These are phyloP conservation scores for Conops quadrifasciatus DNA, from an alignment of 2,888 invertebrate species.

Conservation along the genomic window DNA sequence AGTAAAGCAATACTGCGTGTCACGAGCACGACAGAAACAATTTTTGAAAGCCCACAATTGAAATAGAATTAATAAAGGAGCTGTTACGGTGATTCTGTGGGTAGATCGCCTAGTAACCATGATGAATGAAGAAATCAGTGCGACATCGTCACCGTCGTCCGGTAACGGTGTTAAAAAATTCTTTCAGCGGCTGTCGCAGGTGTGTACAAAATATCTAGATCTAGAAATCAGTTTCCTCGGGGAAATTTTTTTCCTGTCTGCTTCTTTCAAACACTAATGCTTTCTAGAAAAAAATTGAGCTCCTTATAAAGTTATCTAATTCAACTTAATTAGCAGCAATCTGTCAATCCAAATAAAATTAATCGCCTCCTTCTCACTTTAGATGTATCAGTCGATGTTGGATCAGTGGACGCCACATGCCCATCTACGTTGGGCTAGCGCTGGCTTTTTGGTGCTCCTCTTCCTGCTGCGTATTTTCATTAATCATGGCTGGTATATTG, in stretches of 20 bases:
- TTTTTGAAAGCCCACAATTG: background rate
- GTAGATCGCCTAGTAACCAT: conserved; percentile 32
- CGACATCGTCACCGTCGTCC: conserved; percentile 54
- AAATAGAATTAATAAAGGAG: background rate
- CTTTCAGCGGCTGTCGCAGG: conserved; percentile 64
- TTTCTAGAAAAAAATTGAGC: too few species aligned
- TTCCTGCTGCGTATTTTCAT: conserved; percentile 84
- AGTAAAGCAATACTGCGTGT: conserved; percentile 9
- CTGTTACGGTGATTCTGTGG: background rate
- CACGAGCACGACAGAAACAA: conserved; percentile 4
- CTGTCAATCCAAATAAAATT: background rate
- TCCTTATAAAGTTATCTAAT: background rate
- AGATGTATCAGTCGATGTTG: conserved; percentile 80
- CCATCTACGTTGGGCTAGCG: conserved; percentile 81
- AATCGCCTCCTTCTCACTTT: conserved; percentile 14
- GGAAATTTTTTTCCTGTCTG: too few species aligned
- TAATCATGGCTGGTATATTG: conserved; percentile 99
- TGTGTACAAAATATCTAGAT: conserved; percentile 43
- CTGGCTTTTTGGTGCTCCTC: conserved; percentile 73
- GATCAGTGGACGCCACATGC: conserved; percentile 88
- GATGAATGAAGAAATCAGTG: conserved; percentile 65
- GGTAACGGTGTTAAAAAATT: conserved; percentile 61
- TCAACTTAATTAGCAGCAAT: background rate
- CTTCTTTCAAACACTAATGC: too few species aligned
- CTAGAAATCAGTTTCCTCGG: too few species aligned